Base-by-base conservation (phyloP, 2,888 invertebrate species). In the Thera britannica region DNA sequence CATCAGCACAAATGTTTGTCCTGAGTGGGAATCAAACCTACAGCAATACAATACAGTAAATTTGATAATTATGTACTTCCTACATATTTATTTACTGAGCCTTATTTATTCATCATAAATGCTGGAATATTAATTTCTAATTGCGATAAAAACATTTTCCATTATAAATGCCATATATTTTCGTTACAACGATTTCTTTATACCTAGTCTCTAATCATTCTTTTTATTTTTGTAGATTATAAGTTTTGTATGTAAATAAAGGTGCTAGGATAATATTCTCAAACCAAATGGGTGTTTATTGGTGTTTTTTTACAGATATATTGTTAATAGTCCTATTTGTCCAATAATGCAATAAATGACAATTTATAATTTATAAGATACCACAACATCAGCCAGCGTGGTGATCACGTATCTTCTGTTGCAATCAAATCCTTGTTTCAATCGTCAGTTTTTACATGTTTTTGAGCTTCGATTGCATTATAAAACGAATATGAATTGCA, bases 151-250 rank as follows among this genome's bases (percentile, higher is more conserved):
- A 55, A 36, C 35, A 6, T 36, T 74, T 70, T 68, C 68, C 60
- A 57, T 67, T 62, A 58, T 38, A 54, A 76, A 78, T 79, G 86
- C 87, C 87, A 86, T 88, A 83, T 74, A 77, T 75, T 73, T 83
- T 83, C 79, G 78, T 80, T 76, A 86, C 87, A 88, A 87, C 88
- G 88, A 88, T 81, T 79, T 75, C 78, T 76, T 77, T 82, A 72
- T 76, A 72, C 82, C 90, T 90, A 90, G 89, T 90, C 90, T 81
- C 60, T 72, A 77, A 34, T 87, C 6, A 70, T 63, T 61, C 68
- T 62, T 58, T 84, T 82, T 12, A 75, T 76, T 78, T 77, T 77
- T 75, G 62, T 72, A 76, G 76, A 70, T 70, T 72, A 72, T 67
- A 76, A 78, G 76, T 79, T 75, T 80, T 84, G 83, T 84, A 82